A percentile compares a stretch with the other conserved stretches of the same genome.
phyloP scores from a whole-genome alignment of 2,888 invertebrate genomes.

The Thecocarcelia acutangulata region DNA sequence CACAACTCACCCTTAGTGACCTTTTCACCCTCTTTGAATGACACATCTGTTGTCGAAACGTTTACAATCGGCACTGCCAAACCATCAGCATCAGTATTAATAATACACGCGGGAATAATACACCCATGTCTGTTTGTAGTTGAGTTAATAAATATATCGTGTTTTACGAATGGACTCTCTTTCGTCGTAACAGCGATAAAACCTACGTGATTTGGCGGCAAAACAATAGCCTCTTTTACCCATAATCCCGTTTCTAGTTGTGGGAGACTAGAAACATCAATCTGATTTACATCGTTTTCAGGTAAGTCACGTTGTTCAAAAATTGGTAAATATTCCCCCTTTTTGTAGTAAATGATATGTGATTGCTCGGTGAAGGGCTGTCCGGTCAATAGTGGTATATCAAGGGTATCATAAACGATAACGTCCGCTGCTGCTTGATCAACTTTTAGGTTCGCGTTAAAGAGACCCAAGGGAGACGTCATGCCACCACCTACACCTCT shows the following conservation, averaged over 20 bases:
- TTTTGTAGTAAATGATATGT: too few species aligned
- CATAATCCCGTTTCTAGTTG: too few species aligned
- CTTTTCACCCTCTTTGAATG: not conserved
- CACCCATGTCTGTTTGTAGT: not conserved
- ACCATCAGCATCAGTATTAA: constrained; percentile 22
- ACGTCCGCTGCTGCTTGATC: too few species aligned
- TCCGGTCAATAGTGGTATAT: constrained; percentile 29
- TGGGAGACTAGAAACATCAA: too few species aligned
- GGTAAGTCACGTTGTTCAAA: too few species aligned
- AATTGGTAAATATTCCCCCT: too few species aligned
- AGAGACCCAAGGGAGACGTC: too few species aligned
- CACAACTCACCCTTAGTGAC: constrained; percentile 23
- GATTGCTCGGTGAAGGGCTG: too few species aligned
- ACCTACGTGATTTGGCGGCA: constrained; percentile 33
- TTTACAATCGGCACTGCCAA: constrained; percentile 27
- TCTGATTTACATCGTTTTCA: too few species aligned
- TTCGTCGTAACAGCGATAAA: constrained; percentile 31
- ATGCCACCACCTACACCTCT: too few species aligned
- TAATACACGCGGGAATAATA: constrained; percentile 30
- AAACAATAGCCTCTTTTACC: constrained; percentile 27
- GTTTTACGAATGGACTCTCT: not conserved
- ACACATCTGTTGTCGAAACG: not conserved
- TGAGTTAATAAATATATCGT: constrained; percentile 4
- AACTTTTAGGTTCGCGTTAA: too few species aligned
- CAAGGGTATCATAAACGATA: constrained; percentile 16